Percentiles rank a stretch among this genome's conserved stretches.
These are phyloP conservation scores for Drosophila fungiperda DNA, from an alignment of 2,888 invertebrate genomes.

Conservation along the genomic window DNA sequence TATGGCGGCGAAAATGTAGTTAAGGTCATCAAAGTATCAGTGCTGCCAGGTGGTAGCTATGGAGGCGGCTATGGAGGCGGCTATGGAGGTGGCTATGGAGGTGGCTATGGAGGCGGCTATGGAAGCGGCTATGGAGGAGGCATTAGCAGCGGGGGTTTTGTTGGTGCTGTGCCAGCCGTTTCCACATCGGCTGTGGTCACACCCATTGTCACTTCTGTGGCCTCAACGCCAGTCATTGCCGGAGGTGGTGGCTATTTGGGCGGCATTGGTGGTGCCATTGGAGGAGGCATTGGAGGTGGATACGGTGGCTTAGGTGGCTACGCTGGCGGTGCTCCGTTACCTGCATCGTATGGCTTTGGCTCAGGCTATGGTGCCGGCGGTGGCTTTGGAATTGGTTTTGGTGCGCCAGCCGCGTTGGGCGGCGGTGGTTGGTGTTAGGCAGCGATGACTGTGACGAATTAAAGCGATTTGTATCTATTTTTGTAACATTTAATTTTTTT, in stretches of 20 bases:
- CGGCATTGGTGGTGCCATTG: slow-evolving; percentile 43
- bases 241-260: slow-evolving; percentile 52
- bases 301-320: slow-evolving; percentile 45
- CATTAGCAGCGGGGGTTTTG: slow-evolving; percentile 52
- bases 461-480: slow-evolving; percentile 18
- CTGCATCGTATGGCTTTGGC: slow-evolving; percentile 64
- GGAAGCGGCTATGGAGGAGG: slow-evolving; percentile 42
- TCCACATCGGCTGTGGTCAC: slow-evolving; percentile 76
- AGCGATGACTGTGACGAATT: slow-evolving; percentile 4
- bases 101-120: slow-evolving; percentile 28
- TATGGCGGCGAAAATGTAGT: slow-evolving; percentile 57
- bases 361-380: slow-evolving; percentile 64
- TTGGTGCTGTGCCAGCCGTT: slow-evolving; percentile 67
- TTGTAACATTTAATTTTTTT: slow-evolving; percentile 30
- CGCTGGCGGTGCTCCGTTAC: slow-evolving; percentile 37
- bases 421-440: slow-evolving; percentile 66
- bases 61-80: slow-evolving; percentile 50
- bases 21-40: slow-evolving; percentile 69
- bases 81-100: slow-evolving; percentile 49
- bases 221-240: slow-evolving; percentile 63
- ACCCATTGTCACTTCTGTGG: slow-evolving; percentile 70
- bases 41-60: slow-evolving; percentile 49
- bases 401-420: slow-evolving; percentile 63
- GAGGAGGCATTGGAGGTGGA: slow-evolving; percentile 43
- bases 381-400: slow-evolving; percentile 67